Evolutionary conservation across 2,888 invertebrate species (phyloP), one percentile per base, ranked within the genome.

Genomic region (Cheilosia grossa): DNA sequence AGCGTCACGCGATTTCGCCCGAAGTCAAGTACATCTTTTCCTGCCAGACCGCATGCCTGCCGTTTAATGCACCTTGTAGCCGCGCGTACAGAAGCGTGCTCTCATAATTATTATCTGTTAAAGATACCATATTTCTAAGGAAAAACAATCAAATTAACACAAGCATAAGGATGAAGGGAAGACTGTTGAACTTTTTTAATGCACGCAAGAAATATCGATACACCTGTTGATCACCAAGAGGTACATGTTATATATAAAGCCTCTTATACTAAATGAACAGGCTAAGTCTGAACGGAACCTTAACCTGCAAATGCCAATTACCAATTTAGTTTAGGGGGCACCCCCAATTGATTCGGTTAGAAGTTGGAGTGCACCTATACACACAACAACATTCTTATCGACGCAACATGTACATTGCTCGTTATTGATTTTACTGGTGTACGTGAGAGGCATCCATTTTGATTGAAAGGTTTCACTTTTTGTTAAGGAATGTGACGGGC

Each of bases 1-100:
- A 53, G 44, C 69, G 69, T 83, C 83, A 83, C 83, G 83, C 83
- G 83, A 83, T 80, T 54, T 74, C 49, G n/a, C 58, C 40, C 10
- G 19, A 74, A 69, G 49, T 58, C 67, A 83, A 79, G 69, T 69
- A 69, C 63, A 69, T 53, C 47, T 66, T 82, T 66, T 30, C 51
- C 37, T 59, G 53, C 21, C 66, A 56, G 47, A 40, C 56, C 27
- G 6, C 63, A 53, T 70, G 56, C 37, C 53, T 21, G 21, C 33
- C 17, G 44, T 49, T 17, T 10, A 17, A 61, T 61, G 79, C 49
- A 56, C 54, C 33, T 37, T 51, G 44, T 27, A 49, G 30, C 24
- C 49, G 61, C 54, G 27, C 47, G 40, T 37, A 44, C 42, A 64
- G 15, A 67, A 58, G 63, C 53, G 64, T 83, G 64, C 59, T 66